These are phyloP conservation scores for Temnopleurus reevesii DNA, from an alignment of 53 echinoderm and acorn worm genomes.

Conservation along the genomic window DNA sequence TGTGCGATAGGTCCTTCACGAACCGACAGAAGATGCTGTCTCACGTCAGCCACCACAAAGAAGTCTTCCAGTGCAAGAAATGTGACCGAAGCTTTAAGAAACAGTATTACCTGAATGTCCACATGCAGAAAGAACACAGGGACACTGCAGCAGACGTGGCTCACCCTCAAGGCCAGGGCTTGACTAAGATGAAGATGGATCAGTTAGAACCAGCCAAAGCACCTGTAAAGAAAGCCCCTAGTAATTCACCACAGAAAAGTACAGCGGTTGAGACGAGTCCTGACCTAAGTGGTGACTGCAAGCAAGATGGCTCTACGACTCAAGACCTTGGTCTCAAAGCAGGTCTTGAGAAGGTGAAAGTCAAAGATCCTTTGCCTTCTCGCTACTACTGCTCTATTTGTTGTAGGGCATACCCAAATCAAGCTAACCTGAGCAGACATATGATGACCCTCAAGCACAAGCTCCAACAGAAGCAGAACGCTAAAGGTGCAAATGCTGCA, in stretches of 20 bases:
- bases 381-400: too few relatives aligned
- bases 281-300: too few relatives aligned
- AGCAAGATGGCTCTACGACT: too few relatives aligned
- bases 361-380: too few relatives aligned
- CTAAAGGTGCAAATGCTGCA: too few relatives aligned
- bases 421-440: too few relatives aligned
- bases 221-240: neutral
- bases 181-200: neutral
- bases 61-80: neutral
- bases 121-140: neutral
- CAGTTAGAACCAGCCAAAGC: neutral
- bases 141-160: neutral
- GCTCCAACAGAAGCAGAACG: too few relatives aligned
- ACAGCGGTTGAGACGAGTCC: neutral
- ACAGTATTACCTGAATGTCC: neutral
- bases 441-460: too few relatives aligned
- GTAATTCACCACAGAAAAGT: neutral
- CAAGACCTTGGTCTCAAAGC: too few relatives aligned
- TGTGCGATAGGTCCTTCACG: neutral
- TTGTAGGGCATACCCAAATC: too few relatives aligned
- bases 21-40: neutral
- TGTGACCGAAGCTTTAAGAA: neutral
- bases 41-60: neutral
- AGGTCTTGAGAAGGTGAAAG: too few relatives aligned
- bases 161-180: neutral